Percentiles rank a stretch among this genome's conserved stretches.
These are phyloP conservation scores for Ceyx erithaca DNA, from an alignment of 2,797 vertebrate genomes.

Conservation along the genomic window DNA sequence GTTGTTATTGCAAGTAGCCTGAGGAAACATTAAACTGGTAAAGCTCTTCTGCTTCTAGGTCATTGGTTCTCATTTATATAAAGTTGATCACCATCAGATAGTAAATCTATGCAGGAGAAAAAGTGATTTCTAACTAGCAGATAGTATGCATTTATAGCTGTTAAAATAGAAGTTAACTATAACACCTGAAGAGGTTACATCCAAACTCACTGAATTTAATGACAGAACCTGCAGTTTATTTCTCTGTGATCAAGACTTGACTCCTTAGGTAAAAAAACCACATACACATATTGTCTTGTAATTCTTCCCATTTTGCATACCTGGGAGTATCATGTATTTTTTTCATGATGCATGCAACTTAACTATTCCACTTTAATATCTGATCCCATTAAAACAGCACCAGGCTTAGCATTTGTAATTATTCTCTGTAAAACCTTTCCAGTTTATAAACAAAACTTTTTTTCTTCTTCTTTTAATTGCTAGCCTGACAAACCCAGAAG, in stretches of 20 bases:
- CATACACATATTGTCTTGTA: neutral
- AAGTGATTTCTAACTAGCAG: neutral
- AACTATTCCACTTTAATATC: neutral
- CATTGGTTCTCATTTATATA: slow-evolving; percentile 24
- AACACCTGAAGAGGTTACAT: neutral
- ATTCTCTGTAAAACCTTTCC: neutral
- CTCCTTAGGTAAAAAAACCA: neutral
- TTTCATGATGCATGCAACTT: neutral
- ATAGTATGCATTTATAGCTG: slow-evolving; percentile 1
- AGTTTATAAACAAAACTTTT: neutral
- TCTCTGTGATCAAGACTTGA: neutral
- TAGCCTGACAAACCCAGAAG: neutral
- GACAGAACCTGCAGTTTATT: neutral
- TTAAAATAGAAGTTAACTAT: neutral
- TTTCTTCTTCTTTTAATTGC: neutral
- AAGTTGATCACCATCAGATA: slow-evolving; percentile 21
- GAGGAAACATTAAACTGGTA: slow-evolving; percentile 10
- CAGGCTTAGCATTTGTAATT: neutral
- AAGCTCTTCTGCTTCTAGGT: neutral
- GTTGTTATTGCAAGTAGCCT: neutral
- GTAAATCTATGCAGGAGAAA: slow-evolving; percentile 4
- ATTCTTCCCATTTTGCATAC: neutral
- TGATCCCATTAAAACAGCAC: neutral
- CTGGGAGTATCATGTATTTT: neutral
- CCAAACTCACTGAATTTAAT: neutral